Base-by-base conservation (phyloP, 2,113 vertebrate genomes). In the Leptobrachium ailaonicum region DNA sequence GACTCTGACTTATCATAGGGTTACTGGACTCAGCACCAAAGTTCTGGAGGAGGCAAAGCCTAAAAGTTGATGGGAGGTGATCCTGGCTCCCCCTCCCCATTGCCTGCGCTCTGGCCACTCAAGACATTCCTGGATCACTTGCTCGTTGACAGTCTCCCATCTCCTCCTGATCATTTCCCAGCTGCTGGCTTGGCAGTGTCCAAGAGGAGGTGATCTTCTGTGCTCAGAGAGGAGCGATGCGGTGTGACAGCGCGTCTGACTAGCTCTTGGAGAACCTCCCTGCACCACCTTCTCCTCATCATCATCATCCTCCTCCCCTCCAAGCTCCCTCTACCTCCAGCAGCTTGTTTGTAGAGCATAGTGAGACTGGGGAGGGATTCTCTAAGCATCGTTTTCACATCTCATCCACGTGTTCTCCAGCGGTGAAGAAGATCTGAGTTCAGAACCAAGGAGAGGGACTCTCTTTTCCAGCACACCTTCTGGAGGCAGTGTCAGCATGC, bases 391-490 rank as follows among this genome's bases (percentile, higher is more conserved):
- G 20, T 74, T 41, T 68, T 66, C 45, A 2, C 32, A 66, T 76
- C 71, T 79, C 66, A 79, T 10, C 74, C 88, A 86, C 86, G 86
- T 85, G 88, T 82, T 53, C 13, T 13, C n/a, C 82, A n/a, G 40
- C 77, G 2, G 77, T 63, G 72, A 2, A 2, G 42, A 60, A 60
- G 41, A 6, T 50, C 82, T 53, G 71, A 3, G 74, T 64, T 40
- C n/a, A 8, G 42, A 75, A 64, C 73, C 7, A 58, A 56, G 45
- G 64, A 76, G 40, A 67, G 75, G 42, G 56, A 56, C 10, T 67
- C 14, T 60, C 56, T 60, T 3, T 47, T 41, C 75, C 2, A 50
- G 62, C 12, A 32, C 41, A 7, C 73, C 43, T 20, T 11, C 71
- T 8, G 70, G 12, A 11, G 40, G 4, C 47, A 50, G 75, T 77